Evolutionary conservation across 2,113 vertebrate species (phyloP), one percentile per base, ranked within the genome.

Genomic region (Gnathonemus longibarbis): DNA sequence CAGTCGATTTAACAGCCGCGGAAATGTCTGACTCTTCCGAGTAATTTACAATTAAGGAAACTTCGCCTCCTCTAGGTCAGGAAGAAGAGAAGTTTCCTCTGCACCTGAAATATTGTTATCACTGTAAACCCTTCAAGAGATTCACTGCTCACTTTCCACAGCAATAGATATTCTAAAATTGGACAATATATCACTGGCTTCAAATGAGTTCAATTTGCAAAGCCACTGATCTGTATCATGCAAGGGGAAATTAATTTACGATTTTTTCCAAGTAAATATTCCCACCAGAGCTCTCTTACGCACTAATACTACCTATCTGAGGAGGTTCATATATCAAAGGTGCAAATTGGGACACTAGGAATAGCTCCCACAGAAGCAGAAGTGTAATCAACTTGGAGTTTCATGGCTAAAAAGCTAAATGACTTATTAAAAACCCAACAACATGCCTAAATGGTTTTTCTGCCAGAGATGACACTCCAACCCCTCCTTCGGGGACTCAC

Each of bases 231-330:
- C 50, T 87, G 49, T 87, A 35, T 87, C 50, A 87, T n/a, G 27
- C 49, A 15, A 56, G 27, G n/a, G 27, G 31, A 53, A 87, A 87
- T 87, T 87, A 35, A 87, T 87, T 50, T 87, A 56, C 35, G 15
- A 53, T 86, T 48, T 86, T 48, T 24, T 56, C 31, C 50, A 87
- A 87, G 85, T 53, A 87, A 87, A 87, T 87, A 87, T 87, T 53
- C 50, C 85, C 48, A 86, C 50, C 31, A 35, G 48, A 27, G 46
- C 48, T 48, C 49, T 53, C 50, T 6, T 39, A 56, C n/a, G 50
- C 35, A 13, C n/a, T 6, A 17, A 48, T 48, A 19, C 46, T 19
- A 31, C 49, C 49, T 53, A 87, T 39, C 19, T 21, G 49, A 53
- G 31, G 17, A 35, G 85, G 31, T 11, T 24, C 50, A 87, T 87